These are phyloP conservation scores for Halictus quadricinctus DNA, from an alignment of 2,888 invertebrate genomes.

Conservation along the genomic window DNA sequence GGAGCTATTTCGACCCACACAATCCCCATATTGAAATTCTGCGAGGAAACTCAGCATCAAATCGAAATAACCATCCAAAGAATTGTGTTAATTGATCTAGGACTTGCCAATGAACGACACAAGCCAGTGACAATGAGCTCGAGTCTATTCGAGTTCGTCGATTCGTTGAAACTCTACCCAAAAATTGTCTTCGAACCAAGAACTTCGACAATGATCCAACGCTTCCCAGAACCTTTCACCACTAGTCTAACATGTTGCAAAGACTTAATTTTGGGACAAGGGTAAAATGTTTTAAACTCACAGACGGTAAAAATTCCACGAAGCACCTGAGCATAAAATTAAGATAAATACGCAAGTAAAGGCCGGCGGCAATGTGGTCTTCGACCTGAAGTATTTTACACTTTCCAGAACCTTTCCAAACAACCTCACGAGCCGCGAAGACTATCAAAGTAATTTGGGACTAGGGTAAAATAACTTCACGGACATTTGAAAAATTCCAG, in stretches of 20 bases:
- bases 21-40: background rate
- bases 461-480: background rate
- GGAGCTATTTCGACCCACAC: background rate
- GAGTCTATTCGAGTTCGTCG: background rate
- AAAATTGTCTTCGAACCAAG: background rate
- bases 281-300: too few species aligned
- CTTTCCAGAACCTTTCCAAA: background rate
- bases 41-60: background rate
- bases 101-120: too few species aligned
- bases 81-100: too few species aligned
- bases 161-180: background rate
- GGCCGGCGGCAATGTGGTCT: too few species aligned
- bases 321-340: too few species aligned
- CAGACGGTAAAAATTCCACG: too few species aligned
- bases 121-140: background rate
- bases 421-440: too few species aligned
- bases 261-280: too few species aligned
- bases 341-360: too few species aligned
- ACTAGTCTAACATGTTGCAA: too few species aligned
- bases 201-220: background rate
- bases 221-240: too few species aligned
- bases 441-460: background rate
- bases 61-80: too few species aligned
- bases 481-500: background rate
- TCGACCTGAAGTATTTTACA: background rate